Evolutionary conservation across 2,113 vertebrate species (phyloP).

Genomic region (Brachyhypopomus gauderio): DNA sequence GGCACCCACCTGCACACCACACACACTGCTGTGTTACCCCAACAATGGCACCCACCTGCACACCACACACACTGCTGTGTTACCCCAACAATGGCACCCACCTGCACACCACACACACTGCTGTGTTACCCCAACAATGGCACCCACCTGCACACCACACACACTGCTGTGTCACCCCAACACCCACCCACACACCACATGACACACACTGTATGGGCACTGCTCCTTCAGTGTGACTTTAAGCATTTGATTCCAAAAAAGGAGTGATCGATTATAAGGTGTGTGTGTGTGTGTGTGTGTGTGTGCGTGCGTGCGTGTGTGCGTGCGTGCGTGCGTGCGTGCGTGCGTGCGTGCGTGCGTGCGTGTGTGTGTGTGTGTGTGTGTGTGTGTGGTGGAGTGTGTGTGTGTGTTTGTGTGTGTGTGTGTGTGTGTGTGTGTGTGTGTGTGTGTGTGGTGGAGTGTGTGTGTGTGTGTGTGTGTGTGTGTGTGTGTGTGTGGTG

Average conservation of each 20-base stretch:
- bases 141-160: slow-evolving; percentile 19
- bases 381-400: too few relatives aligned
- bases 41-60: slow-evolving; percentile 18
- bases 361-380: neutral
- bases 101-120: slow-evolving; percentile 27
- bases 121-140: neutral
- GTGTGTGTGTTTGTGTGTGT: too few relatives aligned
- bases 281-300: neutral
- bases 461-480: neutral
- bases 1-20: slow-evolving; percentile 24
- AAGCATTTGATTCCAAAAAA: neutral
- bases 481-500: too few relatives aligned
- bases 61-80: slow-evolving; percentile 13
- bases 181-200: slow-evolving; percentile 18
- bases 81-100: neutral
- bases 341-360: too few relatives aligned
- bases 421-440: neutral
- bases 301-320: too few relatives aligned
- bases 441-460: too few relatives aligned
- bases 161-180: neutral
- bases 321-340: too few relatives aligned
- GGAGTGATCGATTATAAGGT: neutral
- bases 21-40: neutral
- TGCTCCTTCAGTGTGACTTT: slow-evolving; percentile 21
- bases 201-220: neutral